Base-by-base conservation (phyloP, 2,888 invertebrate genomes). In the Poecilus cupreus region DNA sequence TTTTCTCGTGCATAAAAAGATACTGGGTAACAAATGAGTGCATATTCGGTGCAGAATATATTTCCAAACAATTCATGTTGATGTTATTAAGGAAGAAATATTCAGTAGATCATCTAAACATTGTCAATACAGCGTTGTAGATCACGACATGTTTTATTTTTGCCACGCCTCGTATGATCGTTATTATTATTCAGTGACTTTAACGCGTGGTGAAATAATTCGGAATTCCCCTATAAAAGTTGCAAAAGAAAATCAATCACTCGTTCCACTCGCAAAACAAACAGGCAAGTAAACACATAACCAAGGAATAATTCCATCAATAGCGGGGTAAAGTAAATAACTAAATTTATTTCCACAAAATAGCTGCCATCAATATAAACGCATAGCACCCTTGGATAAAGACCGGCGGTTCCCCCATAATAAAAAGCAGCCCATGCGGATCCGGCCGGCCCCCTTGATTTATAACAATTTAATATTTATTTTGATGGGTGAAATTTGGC, bases 381-480 rank as follows among this genome's bases (percentile, higher is more conserved):
- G 43, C 70, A 37, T 70, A 24, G 68, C 76, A 72, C 72, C 46
- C 43, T 43, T 22, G 46, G 46, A 70, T 70, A 70, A 70, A 70
- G n/a, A 13, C 70, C 72, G 22, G 43, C n/a, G 76, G 83, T 82
- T 82, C 84, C 84, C 85, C 84, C 84, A 84, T 82, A 84, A 84
- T 84, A 85, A 84, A 85, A 85, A 86, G 86, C 85, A 86, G 85
- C 85, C 86, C 84, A 84, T 83, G 84, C 84, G 85, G 83, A 83
- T 83, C 64, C 24, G 74, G n/a, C 81, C 64, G 16, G 85, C 87
- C 86, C 85, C 82, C 76, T 83, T 89, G 89, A 89, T 89, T 89
- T 89, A 89, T 89, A 88, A 88, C 88, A 88, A 89, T 89, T 89
- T 89, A 89, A 89, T 89, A 89, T 89, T 89, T 89, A 89, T 89